phyloP scores from a whole-genome alignment of 2,113 vertebrate genomes.

The Oriolus oriolus region DNA sequence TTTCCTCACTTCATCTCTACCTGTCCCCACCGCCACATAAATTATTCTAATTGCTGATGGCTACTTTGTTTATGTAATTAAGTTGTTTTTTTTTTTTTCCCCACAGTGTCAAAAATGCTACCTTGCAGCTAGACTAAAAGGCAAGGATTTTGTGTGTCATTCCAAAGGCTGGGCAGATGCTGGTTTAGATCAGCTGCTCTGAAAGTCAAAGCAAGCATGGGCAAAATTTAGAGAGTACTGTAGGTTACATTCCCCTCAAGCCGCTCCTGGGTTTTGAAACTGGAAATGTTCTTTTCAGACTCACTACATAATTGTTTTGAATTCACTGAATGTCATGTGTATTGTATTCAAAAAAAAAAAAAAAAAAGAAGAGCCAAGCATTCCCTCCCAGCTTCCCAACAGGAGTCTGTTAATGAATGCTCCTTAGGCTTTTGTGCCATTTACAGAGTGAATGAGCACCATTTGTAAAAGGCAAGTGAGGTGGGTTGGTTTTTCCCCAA shows the following conservation, averaged over 20 bases:
- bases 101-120: background rate
- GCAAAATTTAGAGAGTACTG: background rate
- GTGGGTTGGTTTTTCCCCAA: background rate
- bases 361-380: background rate
- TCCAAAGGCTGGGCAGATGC: background rate
- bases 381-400: background rate
- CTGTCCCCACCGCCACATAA: background rate
- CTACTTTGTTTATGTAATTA: background rate
- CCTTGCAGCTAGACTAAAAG: background rate
- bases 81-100: background rate
- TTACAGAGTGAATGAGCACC: background rate
- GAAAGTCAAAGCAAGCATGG: background rate
- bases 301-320: constrained; percentile 27
- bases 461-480: background rate
- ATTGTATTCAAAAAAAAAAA: background rate
- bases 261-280: constrained; percentile 56
- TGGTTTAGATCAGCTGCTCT: background rate
- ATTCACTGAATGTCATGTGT: background rate
- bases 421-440: background rate
- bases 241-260: background rate
- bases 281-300: constrained; percentile 61
- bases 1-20: background rate
- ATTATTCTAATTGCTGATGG: background rate
- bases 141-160: background rate
- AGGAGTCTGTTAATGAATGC: background rate